Conservation (phyloP, 2,113 vertebrate species). For the Toxotes chatareus region DNA sequence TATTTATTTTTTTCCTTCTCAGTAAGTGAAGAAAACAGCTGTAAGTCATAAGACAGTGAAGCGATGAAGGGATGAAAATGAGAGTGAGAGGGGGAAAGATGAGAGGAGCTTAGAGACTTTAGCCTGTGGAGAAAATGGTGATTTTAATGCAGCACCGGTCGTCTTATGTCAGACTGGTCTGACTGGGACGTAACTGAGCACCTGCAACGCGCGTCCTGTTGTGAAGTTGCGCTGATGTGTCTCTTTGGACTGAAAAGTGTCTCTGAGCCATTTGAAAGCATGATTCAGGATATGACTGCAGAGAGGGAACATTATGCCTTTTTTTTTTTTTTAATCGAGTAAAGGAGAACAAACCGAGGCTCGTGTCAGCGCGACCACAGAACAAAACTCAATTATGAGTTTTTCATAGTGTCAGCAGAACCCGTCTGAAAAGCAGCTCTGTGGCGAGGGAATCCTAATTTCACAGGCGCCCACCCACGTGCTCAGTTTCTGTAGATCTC, state of each 20-base stretch:
- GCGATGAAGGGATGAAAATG: background rate
- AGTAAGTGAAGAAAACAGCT: too few species aligned
- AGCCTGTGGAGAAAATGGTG: too few species aligned
- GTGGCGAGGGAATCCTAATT: conserved; percentile 49
- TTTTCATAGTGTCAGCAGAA: conserved; percentile 56
- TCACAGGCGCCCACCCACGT: conserved; percentile 49
- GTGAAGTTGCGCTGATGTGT: background rate
- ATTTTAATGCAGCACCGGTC: background rate
- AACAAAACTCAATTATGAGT: conserved; percentile 48
- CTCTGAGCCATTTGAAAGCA: background rate
- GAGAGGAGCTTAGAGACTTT: too few species aligned
- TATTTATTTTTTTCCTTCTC: too few species aligned
- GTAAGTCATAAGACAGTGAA: too few species aligned
- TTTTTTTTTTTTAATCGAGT: background rate
- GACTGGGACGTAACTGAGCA: background rate
- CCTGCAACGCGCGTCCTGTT: background rate
- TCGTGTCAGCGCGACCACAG: conserved; percentile 18
- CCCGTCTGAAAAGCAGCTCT: conserved; percentile 1
- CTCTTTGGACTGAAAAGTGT: background rate
- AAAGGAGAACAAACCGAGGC: background rate
- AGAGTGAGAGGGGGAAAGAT: too few species aligned
- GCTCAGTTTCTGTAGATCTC: conserved; percentile 25
- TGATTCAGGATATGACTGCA: background rate
- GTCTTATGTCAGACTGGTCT: conserved; percentile 25
- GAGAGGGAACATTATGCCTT: background rate